Evolutionary conservation across 2,888 invertebrate species (phyloP).

Genomic region (Caenorhabditis panamensis): DNA sequence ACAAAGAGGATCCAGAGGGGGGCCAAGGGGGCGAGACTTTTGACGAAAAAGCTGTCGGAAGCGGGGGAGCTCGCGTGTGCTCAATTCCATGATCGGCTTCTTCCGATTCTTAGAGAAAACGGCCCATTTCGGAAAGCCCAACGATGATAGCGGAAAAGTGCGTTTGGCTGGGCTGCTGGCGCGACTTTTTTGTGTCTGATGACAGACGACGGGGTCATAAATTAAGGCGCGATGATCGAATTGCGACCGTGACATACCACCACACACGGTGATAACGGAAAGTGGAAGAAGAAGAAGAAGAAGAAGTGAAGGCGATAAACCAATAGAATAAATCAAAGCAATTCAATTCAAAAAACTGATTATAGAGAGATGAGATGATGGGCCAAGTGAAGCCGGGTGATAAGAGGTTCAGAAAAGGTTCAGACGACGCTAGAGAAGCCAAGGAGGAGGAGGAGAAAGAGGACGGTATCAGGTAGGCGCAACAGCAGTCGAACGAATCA

Average conservation of each 20-base stretch:
- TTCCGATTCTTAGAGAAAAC: no score
- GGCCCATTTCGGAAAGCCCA: background rate
- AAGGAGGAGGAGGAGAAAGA: background rate
- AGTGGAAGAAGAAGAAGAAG: constrained; percentile 1
- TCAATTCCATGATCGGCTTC: background rate
- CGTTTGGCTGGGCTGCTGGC: background rate
- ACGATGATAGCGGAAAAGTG: constrained; percentile 6
- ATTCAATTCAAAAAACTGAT: constrained; percentile 17
- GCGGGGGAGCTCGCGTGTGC: constrained; percentile 4
- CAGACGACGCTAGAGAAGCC: background rate
- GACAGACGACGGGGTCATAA: constrained; percentile 23
- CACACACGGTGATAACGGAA: constrained; percentile 22
- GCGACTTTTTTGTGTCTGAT: constrained; percentile 4
- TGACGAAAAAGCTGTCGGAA: constrained; percentile 8
- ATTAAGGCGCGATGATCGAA: constrained; percentile 37
- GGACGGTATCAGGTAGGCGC: background rate
- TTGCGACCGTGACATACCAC: constrained; percentile 9
- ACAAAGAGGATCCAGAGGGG: background rate
- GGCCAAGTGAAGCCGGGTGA: background rate
- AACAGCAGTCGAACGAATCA: constrained; percentile 21
- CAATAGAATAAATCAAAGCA: constrained; percentile 53
- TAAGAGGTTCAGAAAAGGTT: background rate
- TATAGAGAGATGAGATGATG: no score
- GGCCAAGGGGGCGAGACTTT: constrained; percentile 5
- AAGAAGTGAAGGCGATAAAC: constrained; percentile 35